Evolutionary conservation across 1,140 invertebrate genomes (phyloP), one percentile per base, ranked within the genome.

Genomic region (Leptoteleia sp.): DNA sequence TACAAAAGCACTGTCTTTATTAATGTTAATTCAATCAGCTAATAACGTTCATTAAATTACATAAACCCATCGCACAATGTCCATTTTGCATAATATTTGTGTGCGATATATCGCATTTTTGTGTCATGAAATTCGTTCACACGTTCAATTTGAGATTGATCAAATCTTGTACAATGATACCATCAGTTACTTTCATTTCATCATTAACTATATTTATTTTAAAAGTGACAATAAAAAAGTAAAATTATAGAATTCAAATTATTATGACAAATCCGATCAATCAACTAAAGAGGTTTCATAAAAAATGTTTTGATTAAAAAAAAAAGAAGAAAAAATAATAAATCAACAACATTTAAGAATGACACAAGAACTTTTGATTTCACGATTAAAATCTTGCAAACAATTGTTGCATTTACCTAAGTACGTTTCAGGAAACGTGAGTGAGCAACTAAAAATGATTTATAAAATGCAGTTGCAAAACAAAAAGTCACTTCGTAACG

Each of bases 1-100:
- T 72, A 62, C 57, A 72, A 72, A 71, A 72, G 68, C 55, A 62
- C 33, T 62, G 68, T 62, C 40, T 72, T 72, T 72, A 72, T 62
- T 71, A 70, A 72, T 71, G 47, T 43, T 71, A 71, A 62, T 62
- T 72, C 25, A 62, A 54, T 62, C 40, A 54, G 57, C 55, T 62
- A 62, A 54, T 62, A 55, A 62, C 47, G 38, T 31, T 72, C 40
- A 61, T 59, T 45, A 62, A 71, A 62, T 72, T 72, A 72, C 57
- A 62, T 72, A 62, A 55, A 62, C 57, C 43, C 52, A 57, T 43
- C 38, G 45, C 40, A 40, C 47, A 67, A 29, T 65, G 59, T 42
- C 37, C 12, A 13, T 61, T 72, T 62, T 45, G 9, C 8, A 19
- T 37, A 43, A 62, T 62, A 37, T 54, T 72, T 62, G 27, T 27